phyloP scores from a whole-genome alignment of 2,888 invertebrate genomes.

The Cyclophora punctaria region DNA sequence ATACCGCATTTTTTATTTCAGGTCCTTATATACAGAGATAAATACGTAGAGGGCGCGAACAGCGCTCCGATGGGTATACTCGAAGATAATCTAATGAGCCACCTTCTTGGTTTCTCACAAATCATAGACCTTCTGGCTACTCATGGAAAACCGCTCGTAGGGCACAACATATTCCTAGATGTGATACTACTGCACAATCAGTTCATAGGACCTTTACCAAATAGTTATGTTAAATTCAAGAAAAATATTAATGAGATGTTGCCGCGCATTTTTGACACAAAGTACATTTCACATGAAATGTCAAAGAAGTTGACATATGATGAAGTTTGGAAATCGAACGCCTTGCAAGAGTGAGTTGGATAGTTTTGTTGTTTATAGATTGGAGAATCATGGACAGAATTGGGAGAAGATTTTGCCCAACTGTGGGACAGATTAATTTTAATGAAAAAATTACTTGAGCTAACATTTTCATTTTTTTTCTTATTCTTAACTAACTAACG shows the following conservation, averaged over 20 bases:
- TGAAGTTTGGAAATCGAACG: slow-evolving; percentile 70
- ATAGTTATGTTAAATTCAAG: slow-evolving; percentile 79
- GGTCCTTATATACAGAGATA: slow-evolving; percentile 58
- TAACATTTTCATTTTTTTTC: no score
- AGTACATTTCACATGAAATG: slow-evolving; percentile 78
- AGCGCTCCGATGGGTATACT: slow-evolving; percentile 48
- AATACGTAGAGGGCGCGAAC: slow-evolving; percentile 52
- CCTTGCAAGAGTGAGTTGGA: slow-evolving; percentile 60
- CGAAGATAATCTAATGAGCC: slow-evolving; percentile 65
- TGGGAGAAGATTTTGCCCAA: background rate
- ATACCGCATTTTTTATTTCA: slow-evolving; percentile 28
- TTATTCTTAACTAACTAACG: no score
- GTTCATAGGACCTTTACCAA: slow-evolving; percentile 81
- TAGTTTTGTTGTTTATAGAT: no score
- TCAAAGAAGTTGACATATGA: slow-evolving; percentile 48
- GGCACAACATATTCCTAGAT: slow-evolving; percentile 85
- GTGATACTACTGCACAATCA: slow-evolving; percentile 81
- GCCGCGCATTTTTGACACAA: slow-evolving; percentile 83
- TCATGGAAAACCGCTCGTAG: slow-evolving; percentile 81
- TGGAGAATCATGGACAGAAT: no score
- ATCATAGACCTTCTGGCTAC: slow-evolving; percentile 76
- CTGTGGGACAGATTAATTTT: background rate
- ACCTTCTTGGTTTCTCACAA: slow-evolving; percentile 79
- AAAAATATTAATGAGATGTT: slow-evolving; percentile 75
- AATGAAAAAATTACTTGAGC: no score